phyloP scores from a whole-genome alignment of 2,797 vertebrate genomes.

The Carduelis carduelis region DNA sequence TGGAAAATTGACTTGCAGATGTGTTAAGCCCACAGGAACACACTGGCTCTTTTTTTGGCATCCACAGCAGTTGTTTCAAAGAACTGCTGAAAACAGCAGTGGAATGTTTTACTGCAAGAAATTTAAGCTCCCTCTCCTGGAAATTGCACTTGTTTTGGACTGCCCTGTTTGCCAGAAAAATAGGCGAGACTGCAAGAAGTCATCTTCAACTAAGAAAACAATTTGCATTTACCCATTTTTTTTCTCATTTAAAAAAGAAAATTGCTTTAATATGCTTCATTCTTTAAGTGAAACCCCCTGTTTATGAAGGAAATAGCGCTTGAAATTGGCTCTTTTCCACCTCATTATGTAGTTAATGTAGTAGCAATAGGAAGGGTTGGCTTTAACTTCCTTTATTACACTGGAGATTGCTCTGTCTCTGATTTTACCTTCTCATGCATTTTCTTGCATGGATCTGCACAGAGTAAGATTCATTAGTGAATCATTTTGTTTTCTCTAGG shows the following conservation, averaged over 20 bases:
- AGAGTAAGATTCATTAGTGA: not conserved
- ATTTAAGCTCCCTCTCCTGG: conserved; percentile 56
- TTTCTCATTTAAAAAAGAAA: not conserved
- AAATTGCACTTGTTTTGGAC: conserved; percentile 65
- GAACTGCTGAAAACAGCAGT: conserved; percentile 65
- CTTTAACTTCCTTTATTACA: not conserved
- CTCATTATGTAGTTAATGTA: not conserved
- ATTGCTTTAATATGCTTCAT: not conserved
- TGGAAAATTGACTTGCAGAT: conserved; percentile 34
- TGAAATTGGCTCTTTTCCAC: not conserved
- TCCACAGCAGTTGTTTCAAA: conserved; percentile 41
- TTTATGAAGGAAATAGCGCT: not conserved
- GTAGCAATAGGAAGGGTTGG: not conserved
- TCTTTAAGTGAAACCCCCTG: not conserved
- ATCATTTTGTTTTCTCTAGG: not conserved
- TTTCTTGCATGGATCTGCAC: not conserved
- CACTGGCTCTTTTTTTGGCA: not conserved
- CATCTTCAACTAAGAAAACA: conserved; percentile 13
- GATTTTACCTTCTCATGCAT: not conserved
- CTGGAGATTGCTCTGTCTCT: not conserved
- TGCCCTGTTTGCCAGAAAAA: conserved; percentile 36
- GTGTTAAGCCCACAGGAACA: conserved; percentile 16
- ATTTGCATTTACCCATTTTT: not conserved
- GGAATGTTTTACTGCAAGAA: conserved; percentile 66
- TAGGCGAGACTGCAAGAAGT: conserved; percentile 2